Conservation (phyloP, 2,888 invertebrate species). For the Callyntrura sp. region DNA sequence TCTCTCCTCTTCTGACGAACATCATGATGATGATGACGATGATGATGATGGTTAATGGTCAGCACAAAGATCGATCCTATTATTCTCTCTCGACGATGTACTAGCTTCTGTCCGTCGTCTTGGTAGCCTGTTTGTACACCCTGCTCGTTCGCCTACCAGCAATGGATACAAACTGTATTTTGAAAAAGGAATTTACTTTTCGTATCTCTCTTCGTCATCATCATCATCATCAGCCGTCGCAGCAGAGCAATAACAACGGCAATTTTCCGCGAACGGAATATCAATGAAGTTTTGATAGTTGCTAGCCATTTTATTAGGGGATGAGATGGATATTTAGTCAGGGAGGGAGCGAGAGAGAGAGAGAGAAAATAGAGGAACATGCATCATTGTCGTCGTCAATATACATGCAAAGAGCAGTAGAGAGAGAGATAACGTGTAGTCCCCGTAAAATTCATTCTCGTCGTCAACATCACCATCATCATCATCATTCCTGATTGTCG, state of each 20-base stretch:
- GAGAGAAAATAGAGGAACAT: no score
- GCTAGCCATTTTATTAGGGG: neutral
- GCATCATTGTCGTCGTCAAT: no score
- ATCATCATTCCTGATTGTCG: neutral
- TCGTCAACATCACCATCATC: slow-evolving; percentile 27
- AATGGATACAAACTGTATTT: slow-evolving; percentile 41
- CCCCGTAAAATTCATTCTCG: no score
- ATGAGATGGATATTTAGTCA: neutral
- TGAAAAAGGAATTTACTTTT: slow-evolving; percentile 52
- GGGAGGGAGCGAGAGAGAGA: no score
- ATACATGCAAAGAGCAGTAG: neutral
- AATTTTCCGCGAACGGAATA: slow-evolving; percentile 83
- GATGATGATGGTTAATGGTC: slow-evolving; percentile 44
- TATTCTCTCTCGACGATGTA: slow-evolving; percentile 44
- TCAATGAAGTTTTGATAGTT: slow-evolving; percentile 80
- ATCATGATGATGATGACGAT: neutral
- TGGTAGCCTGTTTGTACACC: neutral
- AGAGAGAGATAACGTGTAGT: neutral
- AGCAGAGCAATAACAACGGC: slow-evolving; percentile 78
- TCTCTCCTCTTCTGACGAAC: neutral
- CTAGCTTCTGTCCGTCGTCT: neutral
- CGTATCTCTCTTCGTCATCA: slow-evolving; percentile 57
- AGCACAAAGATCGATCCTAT: slow-evolving; percentile 55
- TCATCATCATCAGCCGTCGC: slow-evolving; percentile 52
- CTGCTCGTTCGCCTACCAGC: no score